phyloP scores from a whole-genome alignment of 2,797 vertebrate species.

The Crypturellus tataupa region DNA sequence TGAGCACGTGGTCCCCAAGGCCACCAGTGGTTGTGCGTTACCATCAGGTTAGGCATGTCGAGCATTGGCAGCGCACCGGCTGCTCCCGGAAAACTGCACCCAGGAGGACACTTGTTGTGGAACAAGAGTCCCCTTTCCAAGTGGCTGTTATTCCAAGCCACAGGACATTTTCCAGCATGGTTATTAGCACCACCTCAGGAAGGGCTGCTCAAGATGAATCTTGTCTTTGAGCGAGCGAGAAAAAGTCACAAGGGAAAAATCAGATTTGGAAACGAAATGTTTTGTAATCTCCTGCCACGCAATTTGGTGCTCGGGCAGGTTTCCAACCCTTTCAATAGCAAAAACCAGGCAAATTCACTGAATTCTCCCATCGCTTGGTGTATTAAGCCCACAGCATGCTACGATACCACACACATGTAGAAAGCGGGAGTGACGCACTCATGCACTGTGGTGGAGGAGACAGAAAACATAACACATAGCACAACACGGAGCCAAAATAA shows the following conservation, averaged over 20 bases:
- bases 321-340: constrained; percentile 6
- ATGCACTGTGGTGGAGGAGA: background rate
- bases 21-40: accelerated
- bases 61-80: background rate
- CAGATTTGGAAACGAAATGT: constrained; percentile 16
- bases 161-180: background rate
- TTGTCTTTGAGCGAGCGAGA: constrained; percentile 32
- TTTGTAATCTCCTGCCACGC: constrained; percentile 53
- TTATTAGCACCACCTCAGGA: constrained; percentile 18
- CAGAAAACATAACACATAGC: background rate
- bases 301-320: constrained; percentile 39
- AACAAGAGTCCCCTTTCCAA: background rate
- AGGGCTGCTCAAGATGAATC: constrained; percentile 14
- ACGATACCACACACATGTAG: background rate
- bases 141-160: constrained; percentile 33
- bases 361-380: background rate
- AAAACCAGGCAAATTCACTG: background rate
- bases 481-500: background rate
- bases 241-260: constrained; percentile 22
- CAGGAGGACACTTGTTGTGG: background rate
- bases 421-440: background rate
- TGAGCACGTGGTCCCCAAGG: accelerated
- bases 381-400: background rate
- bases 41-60: background rate
- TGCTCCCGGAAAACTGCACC: background rate